phyloP scores from a whole-genome alignment of 2,888 invertebrate species.

The Pyrrhia umbra region DNA sequence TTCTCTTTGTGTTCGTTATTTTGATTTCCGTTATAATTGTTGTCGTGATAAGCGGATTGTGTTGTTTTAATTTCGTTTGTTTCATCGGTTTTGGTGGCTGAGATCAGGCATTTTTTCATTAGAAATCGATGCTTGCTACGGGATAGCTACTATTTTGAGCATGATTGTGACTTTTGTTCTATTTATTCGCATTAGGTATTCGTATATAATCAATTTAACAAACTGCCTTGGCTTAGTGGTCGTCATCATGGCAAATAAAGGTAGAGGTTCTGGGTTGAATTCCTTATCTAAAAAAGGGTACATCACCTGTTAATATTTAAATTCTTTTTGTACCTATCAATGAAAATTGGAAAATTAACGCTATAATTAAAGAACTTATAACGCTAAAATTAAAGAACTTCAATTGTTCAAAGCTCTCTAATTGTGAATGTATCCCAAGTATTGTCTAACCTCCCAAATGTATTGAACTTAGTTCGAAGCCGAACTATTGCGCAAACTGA shows the following conservation, averaged over 20 bases:
- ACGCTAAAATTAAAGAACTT: no score
- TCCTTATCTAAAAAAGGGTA: no score
- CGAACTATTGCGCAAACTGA: slow-evolving; percentile 29
- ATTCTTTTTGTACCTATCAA: no score
- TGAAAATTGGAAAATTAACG: neutral
- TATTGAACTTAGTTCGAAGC: slow-evolving; percentile 28
- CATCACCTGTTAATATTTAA: no score
- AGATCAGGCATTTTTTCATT: slow-evolving; percentile 1
- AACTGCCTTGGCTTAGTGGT: no score
- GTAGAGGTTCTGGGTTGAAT: no score
- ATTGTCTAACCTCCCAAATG: slow-evolving; percentile 7
- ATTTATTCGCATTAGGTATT: no score
- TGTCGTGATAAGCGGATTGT: slow-evolving; percentile 45
- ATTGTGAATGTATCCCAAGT: neutral
- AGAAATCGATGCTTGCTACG: neutral
- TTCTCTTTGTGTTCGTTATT: slow-evolving; percentile 44
- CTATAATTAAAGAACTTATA: no score
- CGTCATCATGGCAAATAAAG: no score
- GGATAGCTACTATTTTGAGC: neutral
- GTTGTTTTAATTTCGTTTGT: slow-evolving; percentile 28
- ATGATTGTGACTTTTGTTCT: neutral
- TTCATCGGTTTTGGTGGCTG: neutral
- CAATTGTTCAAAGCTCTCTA: neutral
- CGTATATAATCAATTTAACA: no score
- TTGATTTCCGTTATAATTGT: slow-evolving; percentile 50